Conservation (phyloP, 1,140 invertebrate genomes). For the Lordiphosa collinella region DNA sequence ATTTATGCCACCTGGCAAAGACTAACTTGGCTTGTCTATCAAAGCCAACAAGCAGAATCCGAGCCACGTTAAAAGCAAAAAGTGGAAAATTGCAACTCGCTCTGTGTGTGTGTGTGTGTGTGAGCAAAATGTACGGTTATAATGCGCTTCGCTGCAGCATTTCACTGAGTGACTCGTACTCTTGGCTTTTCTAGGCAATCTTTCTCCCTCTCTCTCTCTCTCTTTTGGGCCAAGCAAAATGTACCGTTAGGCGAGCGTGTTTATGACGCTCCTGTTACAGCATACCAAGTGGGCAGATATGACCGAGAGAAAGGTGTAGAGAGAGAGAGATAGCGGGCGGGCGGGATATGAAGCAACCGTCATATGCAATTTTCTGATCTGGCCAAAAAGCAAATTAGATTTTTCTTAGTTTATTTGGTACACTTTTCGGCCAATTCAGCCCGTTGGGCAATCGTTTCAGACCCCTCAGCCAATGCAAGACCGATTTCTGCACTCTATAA, state of each 20-base stretch:
- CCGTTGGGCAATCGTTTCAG: neutral
- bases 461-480: neutral
- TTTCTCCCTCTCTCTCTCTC: conserved; percentile 2
- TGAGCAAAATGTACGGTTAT: conserved; percentile 16
- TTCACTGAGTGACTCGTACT: conserved; percentile 6
- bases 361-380: conserved; percentile 11
- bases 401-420: conserved; percentile 2
- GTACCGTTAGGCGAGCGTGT: conserved; percentile 19
- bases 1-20: conserved; percentile 37
- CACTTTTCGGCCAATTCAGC: conserved; percentile 3
- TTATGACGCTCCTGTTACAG: conserved; percentile 27
- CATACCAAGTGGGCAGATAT: conserved; percentile 2
- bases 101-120: conserved; percentile 1
- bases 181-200: neutral
- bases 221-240: conserved; percentile 7
- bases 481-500: conserved; percentile 3
- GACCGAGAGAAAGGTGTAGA: neutral
- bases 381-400: conserved; percentile 6
- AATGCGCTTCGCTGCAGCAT: conserved; percentile 18
- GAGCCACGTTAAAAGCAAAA: neutral
- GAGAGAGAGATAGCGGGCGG: neutral
- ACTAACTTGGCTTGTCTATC: conserved; percentile 4
- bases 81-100: conserved; percentile 4
- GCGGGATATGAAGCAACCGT: neutral
- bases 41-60: conserved; percentile 5